Base-by-base conservation (phyloP, 2,113 vertebrate genomes). In the Chionomys nivalis region DNA sequence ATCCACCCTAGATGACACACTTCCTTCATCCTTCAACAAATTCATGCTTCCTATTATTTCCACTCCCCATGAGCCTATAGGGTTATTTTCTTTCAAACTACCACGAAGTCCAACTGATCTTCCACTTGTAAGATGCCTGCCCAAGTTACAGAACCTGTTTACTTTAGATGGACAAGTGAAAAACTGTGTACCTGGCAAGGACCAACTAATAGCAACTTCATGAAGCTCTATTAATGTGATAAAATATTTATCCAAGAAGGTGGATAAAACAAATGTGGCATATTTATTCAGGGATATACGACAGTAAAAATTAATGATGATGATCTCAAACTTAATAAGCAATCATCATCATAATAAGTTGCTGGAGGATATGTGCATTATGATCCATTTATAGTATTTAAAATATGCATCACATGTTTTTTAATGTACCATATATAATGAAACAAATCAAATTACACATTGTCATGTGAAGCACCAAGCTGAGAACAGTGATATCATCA, bases 291-390 rank as follows among this genome's bases (percentile, higher is more conserved):
- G 63, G 82, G 36, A 36, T 63, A 86, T 68, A n/a, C 21, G 90
- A 92, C 9, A 75, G 66, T 90, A n/a, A 95, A 86, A 94, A 92
- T 78, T 88, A 94, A 94, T 94, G 21, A 65, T 82, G 92, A 90
- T 58, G 55, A 94, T 90, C 90, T 90, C 55, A 77, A 70, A 77
- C 49, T 72, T 88, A 91, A 91, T 73, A 91, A 87, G 65, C 61
- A 87, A 49, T 70, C 42, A 86, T 68, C 68, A 47, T 47, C 28
- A 89, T n/a, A 87, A 77, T 61, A 90, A 76, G 6, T 82, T 96
- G 11, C 12, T 75, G 72, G 39, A 87, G 49, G 58, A 49, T 93
- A 82, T 90, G 42, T 87, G 75, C 33, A 79, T 92, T 52, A n/a
- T 52, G 44, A 70, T 28, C 14, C 66, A 52, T 87, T 68, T 68